Base-by-base conservation (phyloP, 2,113 vertebrate species). In the Misgurnus anguillicaudatus region DNA sequence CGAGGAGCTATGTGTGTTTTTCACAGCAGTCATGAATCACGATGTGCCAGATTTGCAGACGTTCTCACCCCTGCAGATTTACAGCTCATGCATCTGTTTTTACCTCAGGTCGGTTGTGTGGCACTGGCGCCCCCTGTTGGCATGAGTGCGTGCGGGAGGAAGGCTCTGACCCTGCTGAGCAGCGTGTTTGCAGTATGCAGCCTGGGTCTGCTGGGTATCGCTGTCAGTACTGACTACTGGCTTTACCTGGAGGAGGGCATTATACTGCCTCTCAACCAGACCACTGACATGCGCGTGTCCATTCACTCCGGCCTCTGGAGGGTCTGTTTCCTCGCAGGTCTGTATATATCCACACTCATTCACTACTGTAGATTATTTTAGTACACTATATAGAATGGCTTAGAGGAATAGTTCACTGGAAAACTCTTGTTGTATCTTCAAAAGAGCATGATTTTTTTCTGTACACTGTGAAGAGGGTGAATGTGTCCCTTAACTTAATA, bases 181-280 rank as follows among this genome's bases (percentile, higher is more conserved):
- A 97, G 96, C 19, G 91, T 97, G 78, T 98, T 99, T 2, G 95
- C 96, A 0, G 95, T 98, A 73, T 97, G 95, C 0, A 92, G 92
- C 81, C 94, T 98, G 70, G 95, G 96, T 19, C 94, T 98, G 57
- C 89, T 98, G 91, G 96, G 97, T 60, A 92, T 98, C 7, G 96
- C 97, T 0, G 96, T 98, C 68, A 97, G 96, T 94, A 98, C 97
- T 0, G 97, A 99, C 91, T 98, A 98, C 90, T 99, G 97, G 96
- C 94, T 99, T 57, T 98, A 98, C 91, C 91, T 97, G 89, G 96
- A 99, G 83, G 97, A 98, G 57, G 95, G 96, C 0, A 91, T 95
- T 83, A 90, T 97, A 85, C 91, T 96, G 47, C 95, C 95, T 14
- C 94, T 96, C 11, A 99, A 98, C 91, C 96, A 98, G 93, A 95